Conservation (phyloP, 1,140 invertebrate species). For the Asbolus verrucosus region DNA sequence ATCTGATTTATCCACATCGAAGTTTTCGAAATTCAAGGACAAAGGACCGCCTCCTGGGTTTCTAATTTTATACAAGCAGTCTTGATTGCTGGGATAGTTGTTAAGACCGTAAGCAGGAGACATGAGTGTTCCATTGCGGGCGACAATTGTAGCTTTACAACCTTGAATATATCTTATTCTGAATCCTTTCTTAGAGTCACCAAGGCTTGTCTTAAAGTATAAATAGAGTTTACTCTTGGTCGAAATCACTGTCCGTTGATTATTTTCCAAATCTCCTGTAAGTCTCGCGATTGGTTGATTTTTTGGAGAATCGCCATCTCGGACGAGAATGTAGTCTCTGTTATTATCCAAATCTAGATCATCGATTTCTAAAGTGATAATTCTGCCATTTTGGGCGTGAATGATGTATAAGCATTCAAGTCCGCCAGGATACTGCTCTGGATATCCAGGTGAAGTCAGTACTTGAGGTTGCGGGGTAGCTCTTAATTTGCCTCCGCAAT, state of each 20-base stretch:
- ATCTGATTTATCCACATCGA: slow-evolving; percentile 88
- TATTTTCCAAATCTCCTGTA: slow-evolving; percentile 81
- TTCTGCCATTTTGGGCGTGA: slow-evolving; percentile 87
- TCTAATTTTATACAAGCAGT: slow-evolving; percentile 89
- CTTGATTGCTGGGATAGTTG: slow-evolving; percentile 92
- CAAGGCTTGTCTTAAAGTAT: slow-evolving; percentile 91
- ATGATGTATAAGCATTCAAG: slow-evolving; percentile 94
- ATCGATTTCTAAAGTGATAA: slow-evolving; percentile 90
- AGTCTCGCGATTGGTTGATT: slow-evolving; percentile 84
- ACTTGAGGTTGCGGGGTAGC: slow-evolving; percentile 86
- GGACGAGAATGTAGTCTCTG: slow-evolving; percentile 88
- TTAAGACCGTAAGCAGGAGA: slow-evolving; percentile 88
- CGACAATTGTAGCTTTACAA: slow-evolving; percentile 84
- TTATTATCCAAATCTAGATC: slow-evolving; percentile 89
- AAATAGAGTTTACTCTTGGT: slow-evolving; percentile 90
- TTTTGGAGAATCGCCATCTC: slow-evolving; percentile 90
- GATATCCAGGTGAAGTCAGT: slow-evolving; percentile 90
- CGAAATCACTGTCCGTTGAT: slow-evolving; percentile 89
- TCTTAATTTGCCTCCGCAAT: slow-evolving; percentile 85
- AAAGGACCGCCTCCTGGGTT: slow-evolving; percentile 86
- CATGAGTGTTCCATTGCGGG: slow-evolving; percentile 84
- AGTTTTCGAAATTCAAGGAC: slow-evolving; percentile 88
- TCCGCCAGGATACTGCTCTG: slow-evolving; percentile 91
- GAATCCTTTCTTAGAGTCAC: slow-evolving; percentile 91
- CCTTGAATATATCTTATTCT: slow-evolving; percentile 75